These are phyloP conservation scores for Asarcornis scutulata DNA, from an alignment of 2,113 vertebrate species.

Conservation along the genomic window DNA sequence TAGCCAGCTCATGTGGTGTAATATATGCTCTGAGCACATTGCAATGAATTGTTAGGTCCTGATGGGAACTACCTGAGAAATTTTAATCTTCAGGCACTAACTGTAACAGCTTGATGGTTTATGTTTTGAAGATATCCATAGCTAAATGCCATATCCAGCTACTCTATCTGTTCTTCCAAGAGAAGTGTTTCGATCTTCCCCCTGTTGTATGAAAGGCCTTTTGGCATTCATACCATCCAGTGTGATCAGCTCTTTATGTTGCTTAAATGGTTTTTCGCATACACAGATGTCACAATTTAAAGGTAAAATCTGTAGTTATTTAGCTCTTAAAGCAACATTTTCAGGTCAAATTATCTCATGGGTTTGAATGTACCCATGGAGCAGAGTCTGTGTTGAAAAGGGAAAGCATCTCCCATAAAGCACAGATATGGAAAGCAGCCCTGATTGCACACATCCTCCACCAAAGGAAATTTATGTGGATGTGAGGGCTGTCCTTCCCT, in stretches of 20 bases:
- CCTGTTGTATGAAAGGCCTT: neutral
- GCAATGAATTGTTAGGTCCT: neutral
- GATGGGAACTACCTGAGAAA: conserved; percentile 23
- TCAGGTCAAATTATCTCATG: neutral
- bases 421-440: neutral
- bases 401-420: neutral
- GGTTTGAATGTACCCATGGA: neutral
- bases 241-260: neutral
- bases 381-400: neutral
- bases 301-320: neutral
- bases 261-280: neutral
- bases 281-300: neutral
- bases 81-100: neutral
- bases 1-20: neutral
- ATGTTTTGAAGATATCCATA: neutral
- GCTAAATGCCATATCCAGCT: neutral
- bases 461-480: neutral
- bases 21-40: neutral
- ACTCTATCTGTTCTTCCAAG: neutral
- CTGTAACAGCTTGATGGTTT: neutral
- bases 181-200: neutral
- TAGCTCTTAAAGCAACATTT: neutral
- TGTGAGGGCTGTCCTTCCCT: neutral
- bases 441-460: neutral
- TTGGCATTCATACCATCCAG: neutral